Evolutionary conservation across 1,140 invertebrate genomes (phyloP), one percentile per base, ranked within the genome.

Genomic region (Cyclargus thomasi): DNA sequence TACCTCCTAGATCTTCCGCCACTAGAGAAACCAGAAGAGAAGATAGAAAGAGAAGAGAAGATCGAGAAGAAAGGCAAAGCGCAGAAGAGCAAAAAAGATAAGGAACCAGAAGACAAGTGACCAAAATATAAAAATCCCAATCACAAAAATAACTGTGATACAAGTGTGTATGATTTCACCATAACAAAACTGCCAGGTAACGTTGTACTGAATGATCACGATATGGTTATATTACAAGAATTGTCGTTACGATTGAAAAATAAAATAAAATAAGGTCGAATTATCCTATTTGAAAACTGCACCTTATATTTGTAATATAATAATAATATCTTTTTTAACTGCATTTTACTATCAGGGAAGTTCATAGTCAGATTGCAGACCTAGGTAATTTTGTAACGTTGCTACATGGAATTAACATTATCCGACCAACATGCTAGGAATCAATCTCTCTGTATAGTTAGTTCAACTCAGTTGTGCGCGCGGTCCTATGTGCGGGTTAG

Each of bases 1-100:
- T 89, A 89, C 65, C 75, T 89, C 2, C 65, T 86, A 18, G 79
- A 88, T 29, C 70, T 88, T 23, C 86, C 86, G 0, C 84, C 83
- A 16, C 47, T 85, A n/a, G 83, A 85, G 29, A 72, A 69, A 57
- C 10, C 53, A 1, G 66, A 73, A 17, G 68, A 64, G 8, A 47
- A 47, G 8, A 47, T 39, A 35, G 5, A 47, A 47, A 29, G 5
- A 16, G 29, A 64, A 64, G 75, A 74, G 23, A 67, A 68, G 16
- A 77, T 68, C 2, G 64, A 77, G n/a, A 72, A 35, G 18, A 73
- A 72, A 70, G 17, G 39, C 1, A 72, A 62, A 17, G 17, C 23
- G 7, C 8, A 64, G 11, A 79, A 74, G 68, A 79, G 71, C 53
- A 35, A 59, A 57, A 59, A 64, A 18, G 53, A 59, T 5, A 53